Evolutionary conservation across 1,140 invertebrate species (phyloP), one percentile per base, ranked within the genome.

Genomic region (Papilio glaucus): DNA sequence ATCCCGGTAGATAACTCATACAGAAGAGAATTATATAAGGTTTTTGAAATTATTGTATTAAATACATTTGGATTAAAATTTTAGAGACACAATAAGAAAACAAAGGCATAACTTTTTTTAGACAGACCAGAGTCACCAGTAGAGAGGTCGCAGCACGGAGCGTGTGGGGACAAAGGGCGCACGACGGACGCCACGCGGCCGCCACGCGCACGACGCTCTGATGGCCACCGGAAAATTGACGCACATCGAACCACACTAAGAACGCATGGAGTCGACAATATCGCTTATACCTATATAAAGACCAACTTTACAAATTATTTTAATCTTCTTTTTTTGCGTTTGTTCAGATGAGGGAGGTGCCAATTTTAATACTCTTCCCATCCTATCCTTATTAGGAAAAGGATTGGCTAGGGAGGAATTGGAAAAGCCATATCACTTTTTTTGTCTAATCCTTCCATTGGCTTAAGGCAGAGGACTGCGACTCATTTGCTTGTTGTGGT

Each of bases 161-260:
- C 62, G 62, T 65, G 62, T 41, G 33, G 41, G 24, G 41, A 75
- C 78, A 80, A 75, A 76, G 65, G 45, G 71, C 74, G 63, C 38
- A 71, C 63, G 73, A 72, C 60, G 72, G 74, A 74, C 63, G 77
- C 24, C 87, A 81, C 87, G 87, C 79, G 87, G 53, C 87, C 75
- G 77, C 41, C 87, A 86, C 87, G 83, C 74, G 86, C 15, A n/a
- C 63, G 4, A 60, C 74, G 72, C 42, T 72, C 76, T 83, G 86
- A 86, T 84, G 83, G 81, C 78, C 78, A 77, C 73, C 80, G 78
- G 75, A 79, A 81, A 81, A 84, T 82, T 81, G 84, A 83, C 76
- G 82, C 77, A 49, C 18, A 13, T 61, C 68, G 53, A 42, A 67
- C 63, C 39, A 7, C 9, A 12, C 12, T 21, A 45, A 38, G 10